Conservation (phyloP, 1,140 invertebrate genomes). For the Venturia canescens region DNA sequence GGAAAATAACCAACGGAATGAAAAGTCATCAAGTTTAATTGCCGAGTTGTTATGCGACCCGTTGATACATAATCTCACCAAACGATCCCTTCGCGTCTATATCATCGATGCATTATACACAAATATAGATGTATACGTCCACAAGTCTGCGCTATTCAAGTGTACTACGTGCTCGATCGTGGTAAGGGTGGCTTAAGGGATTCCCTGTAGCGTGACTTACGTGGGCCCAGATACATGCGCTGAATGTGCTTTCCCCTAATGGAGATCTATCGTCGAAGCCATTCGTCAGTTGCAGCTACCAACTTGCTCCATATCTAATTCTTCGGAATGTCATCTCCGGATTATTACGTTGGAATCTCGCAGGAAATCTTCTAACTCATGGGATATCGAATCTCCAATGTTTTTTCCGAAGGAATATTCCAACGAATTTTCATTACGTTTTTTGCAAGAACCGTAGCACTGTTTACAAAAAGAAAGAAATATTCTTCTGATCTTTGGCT, state of each 20-base stretch:
- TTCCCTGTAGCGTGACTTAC: constrained; percentile 67
- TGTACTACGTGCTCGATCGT: constrained; percentile 66
- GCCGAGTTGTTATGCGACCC: constrained; percentile 55
- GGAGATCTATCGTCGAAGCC: constrained; percentile 64
- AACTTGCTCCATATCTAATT: constrained; percentile 54
- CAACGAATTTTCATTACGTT: not conserved
- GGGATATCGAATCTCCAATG: too few relatives aligned
- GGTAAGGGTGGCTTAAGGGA: constrained; percentile 66
- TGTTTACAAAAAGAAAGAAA: constrained; percentile 17
- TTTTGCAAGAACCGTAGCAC: not conserved
- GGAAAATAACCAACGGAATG: constrained; percentile 50
- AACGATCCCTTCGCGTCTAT: not conserved
- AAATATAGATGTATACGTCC: not conserved
- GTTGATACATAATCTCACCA: not conserved
- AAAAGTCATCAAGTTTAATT: constrained; percentile 63
- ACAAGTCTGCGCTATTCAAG: constrained; percentile 37
- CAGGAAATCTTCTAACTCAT: too few relatives aligned
- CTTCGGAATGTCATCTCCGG: constrained; percentile 35
- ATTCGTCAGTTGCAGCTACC: constrained; percentile 14
- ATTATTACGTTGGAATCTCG: constrained; percentile 11
- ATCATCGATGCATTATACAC: not conserved
- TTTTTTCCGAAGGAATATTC: not conserved
- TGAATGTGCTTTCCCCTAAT: constrained; percentile 57
- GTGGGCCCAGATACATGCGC: constrained; percentile 51
- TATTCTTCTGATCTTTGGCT: not conserved